These are phyloP conservation scores for Mythimna vitellina DNA, from an alignment of 2,888 invertebrate genomes.

Conservation along the genomic window DNA sequence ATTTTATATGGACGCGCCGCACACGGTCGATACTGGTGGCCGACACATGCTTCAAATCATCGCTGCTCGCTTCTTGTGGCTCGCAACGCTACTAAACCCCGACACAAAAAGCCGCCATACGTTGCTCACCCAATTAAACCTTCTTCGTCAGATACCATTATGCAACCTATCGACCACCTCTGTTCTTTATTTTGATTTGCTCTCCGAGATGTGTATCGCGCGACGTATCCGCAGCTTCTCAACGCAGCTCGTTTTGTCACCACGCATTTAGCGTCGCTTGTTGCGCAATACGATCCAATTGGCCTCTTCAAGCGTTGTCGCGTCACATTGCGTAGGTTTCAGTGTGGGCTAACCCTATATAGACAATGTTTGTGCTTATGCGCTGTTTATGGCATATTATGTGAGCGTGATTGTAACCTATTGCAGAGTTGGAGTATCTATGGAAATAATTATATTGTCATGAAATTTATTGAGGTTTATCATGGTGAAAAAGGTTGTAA, in stretches of 20 bases:
- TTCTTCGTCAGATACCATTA: no score
- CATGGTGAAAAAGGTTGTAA: no score
- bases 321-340: neutral
- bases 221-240: neutral
- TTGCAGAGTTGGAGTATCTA: neutral
- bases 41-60: no score
- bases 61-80: no score
- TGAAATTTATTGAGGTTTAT: neutral
- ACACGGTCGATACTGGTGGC: no score
- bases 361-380: neutral
- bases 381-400: conserved; percentile 9
- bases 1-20: no score
- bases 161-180: no score
- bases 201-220: neutral
- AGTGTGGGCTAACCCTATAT: neutral
- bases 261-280: neutral
- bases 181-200: neutral
- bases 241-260: neutral
- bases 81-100: no score
- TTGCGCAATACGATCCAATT: neutral
- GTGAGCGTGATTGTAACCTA: neutral
- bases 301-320: neutral
- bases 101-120: no score
- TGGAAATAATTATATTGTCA: neutral
- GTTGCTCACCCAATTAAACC: no score